Percentiles rank a stretch among this genome's conserved stretches.
These are phyloP conservation scores for Poeciliopsis infans DNA, from an alignment of 2,797 vertebrate species.

Conservation along the genomic window DNA sequence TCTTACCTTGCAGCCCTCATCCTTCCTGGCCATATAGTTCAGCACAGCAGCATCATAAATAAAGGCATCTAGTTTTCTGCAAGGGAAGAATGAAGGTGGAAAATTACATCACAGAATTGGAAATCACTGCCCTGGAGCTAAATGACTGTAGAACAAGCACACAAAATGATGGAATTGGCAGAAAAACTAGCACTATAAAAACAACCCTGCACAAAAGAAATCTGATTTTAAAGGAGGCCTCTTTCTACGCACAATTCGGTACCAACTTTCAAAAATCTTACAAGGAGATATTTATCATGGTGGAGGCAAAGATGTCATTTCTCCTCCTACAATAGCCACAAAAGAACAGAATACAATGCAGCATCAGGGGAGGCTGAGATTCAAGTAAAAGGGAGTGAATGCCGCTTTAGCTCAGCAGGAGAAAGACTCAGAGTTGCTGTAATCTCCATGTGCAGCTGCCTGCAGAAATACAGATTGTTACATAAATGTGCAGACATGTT, in stretches of 20 bases:
- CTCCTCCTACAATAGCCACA: slow-evolving; percentile 19
- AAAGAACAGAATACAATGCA: slow-evolving; percentile 21
- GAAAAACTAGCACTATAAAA: slow-evolving; percentile 14
- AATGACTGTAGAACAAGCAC: slow-evolving; percentile 27
- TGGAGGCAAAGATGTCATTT: slow-evolving; percentile 17
- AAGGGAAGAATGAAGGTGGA: slow-evolving; percentile 16
- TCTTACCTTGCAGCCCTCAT: slow-evolving; percentile 90
- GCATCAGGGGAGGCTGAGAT: background rate
- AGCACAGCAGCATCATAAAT: slow-evolving; percentile 93
- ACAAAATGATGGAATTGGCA: slow-evolving; percentile 18
- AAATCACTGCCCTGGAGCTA: slow-evolving; percentile 46
- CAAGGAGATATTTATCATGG: slow-evolving; percentile 23
- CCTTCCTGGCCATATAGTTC: slow-evolving; percentile 94
- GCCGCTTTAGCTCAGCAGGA: slow-evolving; percentile 9
- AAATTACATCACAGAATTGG: slow-evolving; percentile 29
- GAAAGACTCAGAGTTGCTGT: slow-evolving; percentile 5
- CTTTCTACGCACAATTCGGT: slow-evolving; percentile 13
- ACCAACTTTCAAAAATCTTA: slow-evolving; percentile 16
- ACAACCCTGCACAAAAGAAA: slow-evolving; percentile 5
- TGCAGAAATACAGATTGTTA: background rate
- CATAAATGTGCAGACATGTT: slow-evolving; percentile 9
- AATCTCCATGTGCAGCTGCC: slow-evolving; percentile 17
- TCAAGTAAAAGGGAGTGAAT: slow-evolving; percentile 1
- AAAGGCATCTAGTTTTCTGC: slow-evolving; percentile 92
- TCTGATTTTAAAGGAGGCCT: background rate